Evolutionary conservation across 1,140 invertebrate genomes (phyloP), one percentile per base, ranked within the genome.

Genomic region (Bursaphelenchus mucronatus): DNA sequence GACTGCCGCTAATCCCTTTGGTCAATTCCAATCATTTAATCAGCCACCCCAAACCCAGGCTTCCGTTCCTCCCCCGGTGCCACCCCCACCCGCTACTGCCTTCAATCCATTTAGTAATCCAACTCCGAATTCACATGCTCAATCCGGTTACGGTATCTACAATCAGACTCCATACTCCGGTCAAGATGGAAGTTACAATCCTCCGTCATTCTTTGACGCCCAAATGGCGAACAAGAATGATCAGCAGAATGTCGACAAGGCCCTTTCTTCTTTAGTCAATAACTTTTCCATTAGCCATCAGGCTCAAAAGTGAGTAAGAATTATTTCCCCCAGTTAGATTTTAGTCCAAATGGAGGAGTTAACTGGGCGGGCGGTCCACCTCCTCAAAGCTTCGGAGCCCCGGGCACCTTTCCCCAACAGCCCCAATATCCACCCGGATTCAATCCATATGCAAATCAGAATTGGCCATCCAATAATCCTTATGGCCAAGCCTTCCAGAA

Each of bases 121-220:
- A 45, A 47, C 53, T 44, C 54, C 17, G 51, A 52, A 50, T 47
- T 49, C 54, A 30, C 45, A 51, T 51, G 61, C 55, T 43, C 17
- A 13, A 3, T 15, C 70, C 21, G 9, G 11, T 45, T 21, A 70
- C 15, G 75, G 73, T 39, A 75, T 75, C 50, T 75, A 75, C 63
- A 61, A 75, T 9, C 73, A 75, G 59, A 75, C 73, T 8, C 73
- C 73, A 17, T 75, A 78, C 52, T 78, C 62, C 64, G 53, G 11
- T 44, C 30, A 21, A n/a, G 73, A 74, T 47, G 75, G 72, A 44
- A 74, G 73, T 47, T 74, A 74, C 57, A 75, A 57, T 11, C 43
- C 77, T 13, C 76, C 73, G n/a, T 72, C 73, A 19, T 41, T 56
- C 10, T 56, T 69, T 5, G 66, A 58, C 30, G 43, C 68, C 17